Conservation (phyloP, 2,888 invertebrate species). For the Diaperis boleti region DNA sequence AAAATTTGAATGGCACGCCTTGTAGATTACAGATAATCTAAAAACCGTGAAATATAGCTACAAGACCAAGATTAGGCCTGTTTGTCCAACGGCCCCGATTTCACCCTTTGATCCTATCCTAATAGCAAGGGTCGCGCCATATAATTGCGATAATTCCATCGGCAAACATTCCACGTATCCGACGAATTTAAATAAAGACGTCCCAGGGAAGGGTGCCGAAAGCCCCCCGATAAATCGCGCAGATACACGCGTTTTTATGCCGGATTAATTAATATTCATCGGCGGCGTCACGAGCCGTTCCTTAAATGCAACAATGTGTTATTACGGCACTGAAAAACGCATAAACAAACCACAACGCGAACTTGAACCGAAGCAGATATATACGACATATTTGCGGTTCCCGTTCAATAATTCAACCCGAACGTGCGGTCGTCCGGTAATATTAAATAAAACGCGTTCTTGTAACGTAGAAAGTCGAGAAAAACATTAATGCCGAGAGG, state of each 20-base stretch:
- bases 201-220: constrained; percentile 15
- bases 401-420: constrained; percentile 38
- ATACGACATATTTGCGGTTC: constrained; percentile 40
- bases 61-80: constrained; percentile 49
- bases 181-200: constrained; percentile 49
- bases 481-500: constrained; percentile 35
- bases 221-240: constrained; percentile 25
- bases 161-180: constrained; percentile 49
- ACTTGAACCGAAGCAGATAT: constrained; percentile 34
- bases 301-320: constrained; percentile 31
- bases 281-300: background rate
- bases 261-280: background rate
- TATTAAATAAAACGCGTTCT: constrained; percentile 30
- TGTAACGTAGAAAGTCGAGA: constrained; percentile 39
- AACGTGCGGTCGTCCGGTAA: constrained; percentile 33
- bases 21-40: constrained; percentile 50
- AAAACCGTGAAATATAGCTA: constrained; percentile 55
- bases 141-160: constrained; percentile 51
- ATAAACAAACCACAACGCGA: constrained; percentile 39
- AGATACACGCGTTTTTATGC: background rate
- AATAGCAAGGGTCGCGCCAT: constrained; percentile 46
- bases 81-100: constrained; percentile 48
- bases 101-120: constrained; percentile 46
- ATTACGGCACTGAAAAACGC: constrained; percentile 26
- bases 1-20: constrained; percentile 36